Base-by-base conservation (phyloP, 2,113 vertebrate genomes). In the Microcebus jonahi region DNA sequence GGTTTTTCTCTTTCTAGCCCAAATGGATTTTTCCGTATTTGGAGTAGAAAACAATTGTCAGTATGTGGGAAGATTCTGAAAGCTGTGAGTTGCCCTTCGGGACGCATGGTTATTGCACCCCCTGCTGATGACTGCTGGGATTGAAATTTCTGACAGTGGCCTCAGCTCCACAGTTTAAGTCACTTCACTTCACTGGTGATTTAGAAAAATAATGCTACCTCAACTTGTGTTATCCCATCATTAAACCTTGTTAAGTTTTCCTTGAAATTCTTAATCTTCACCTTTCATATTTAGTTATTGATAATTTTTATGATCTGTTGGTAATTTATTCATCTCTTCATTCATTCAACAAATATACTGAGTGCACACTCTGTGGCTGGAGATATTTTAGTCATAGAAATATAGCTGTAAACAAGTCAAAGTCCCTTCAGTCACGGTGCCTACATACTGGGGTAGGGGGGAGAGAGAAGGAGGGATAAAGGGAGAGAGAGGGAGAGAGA, bases 111-210 rank as follows among this genome's bases (percentile, higher is more conserved):
- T 94, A 57, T 63, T 92, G 39, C 95, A 70, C 88, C 95, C 95
- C 90, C 97, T 98, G 70, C 96, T 97, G 97, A n/a, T 84, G 1
- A 29, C 31, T 70, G 3, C 18, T 92, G 83, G 93, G 13, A 94
- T 53, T 67, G n/a, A 80, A 73, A 14, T 48, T 67, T 1, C 0
- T 2, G 5, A 27, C 0, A 0, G 3, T 7, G 39, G 23, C 50
- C 39, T 88, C 42, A 36, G 34, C 42, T 18, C n/a, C 55, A 11
- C 4, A 8, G 15, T 21, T 8, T 0, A 1, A 57, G 4, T 42
- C 15, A 12, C 42, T 82, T 45, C 2, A 65, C 21, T 48, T 84
- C 17, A 29, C 12, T 14, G 14, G 31, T 45, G 57, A 71, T 36
- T 50, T 1, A 36, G 31, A 75, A 34, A 55, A 45, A 36, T 9